A percentile compares a stretch with the other conserved stretches of the same genome.
Evolutionary conservation across 2,888 invertebrate species (phyloP).

Genomic region (Anagyrus pseudococci): DNA sequence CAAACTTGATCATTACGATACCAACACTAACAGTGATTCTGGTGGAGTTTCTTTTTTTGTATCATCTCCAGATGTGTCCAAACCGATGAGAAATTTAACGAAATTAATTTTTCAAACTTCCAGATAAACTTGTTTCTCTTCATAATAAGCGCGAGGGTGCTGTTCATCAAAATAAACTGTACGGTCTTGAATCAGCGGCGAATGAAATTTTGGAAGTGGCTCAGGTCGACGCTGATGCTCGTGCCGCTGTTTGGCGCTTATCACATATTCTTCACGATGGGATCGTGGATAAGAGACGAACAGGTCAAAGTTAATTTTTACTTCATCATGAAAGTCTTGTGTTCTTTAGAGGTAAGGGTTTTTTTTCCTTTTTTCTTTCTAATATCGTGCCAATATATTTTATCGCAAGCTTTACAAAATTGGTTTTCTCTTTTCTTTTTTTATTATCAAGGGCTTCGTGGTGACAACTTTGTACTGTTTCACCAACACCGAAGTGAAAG

Average conservation of each 20-base stretch:
- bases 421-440: background rate
- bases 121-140: slow-evolving; percentile 26
- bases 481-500: slow-evolving; percentile 22
- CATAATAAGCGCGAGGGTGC: slow-evolving; percentile 14
- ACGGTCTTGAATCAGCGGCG: slow-evolving; percentile 11
- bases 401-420: background rate
- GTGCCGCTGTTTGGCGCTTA: slow-evolving; percentile 27
- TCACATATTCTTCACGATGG: slow-evolving; percentile 17
- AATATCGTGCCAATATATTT: background rate
- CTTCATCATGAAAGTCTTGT: background rate
- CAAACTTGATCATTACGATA: slow-evolving; percentile 14
- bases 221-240: slow-evolving; percentile 26
- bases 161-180: slow-evolving; percentile 26
- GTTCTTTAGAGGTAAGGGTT: slow-evolving; percentile 17
- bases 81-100: too few relatives aligned
- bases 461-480: slow-evolving; percentile 18
- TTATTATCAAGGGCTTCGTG: slow-evolving; percentile 10
- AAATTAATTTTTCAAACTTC: too few relatives aligned
- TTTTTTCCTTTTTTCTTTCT: background rate
- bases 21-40: slow-evolving; percentile 21
- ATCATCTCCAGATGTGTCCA: too few relatives aligned
- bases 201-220: slow-evolving; percentile 25
- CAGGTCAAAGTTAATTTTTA: slow-evolving; percentile 7
- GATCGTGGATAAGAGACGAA: slow-evolving; percentile 16
- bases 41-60: too few relatives aligned